A percentile compares a stretch with the other conserved stretches of the same genome.
Evolutionary conservation across 2,888 invertebrate species (phyloP).

Genomic region (Protodeltote pygarga): DNA sequence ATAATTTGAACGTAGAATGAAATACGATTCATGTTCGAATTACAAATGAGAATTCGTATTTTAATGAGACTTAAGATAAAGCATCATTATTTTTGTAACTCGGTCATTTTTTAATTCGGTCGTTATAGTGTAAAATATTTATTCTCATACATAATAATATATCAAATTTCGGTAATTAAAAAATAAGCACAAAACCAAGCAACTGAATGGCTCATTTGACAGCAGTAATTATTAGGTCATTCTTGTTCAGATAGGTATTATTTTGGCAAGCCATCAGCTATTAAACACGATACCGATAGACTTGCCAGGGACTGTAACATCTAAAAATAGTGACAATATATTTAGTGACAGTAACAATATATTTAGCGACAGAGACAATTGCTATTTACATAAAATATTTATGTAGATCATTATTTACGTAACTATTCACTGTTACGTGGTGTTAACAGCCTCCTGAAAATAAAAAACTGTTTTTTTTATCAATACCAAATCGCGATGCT

Average conservation of each 20-base stretch:
- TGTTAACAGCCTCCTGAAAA: background rate
- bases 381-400: constrained; percentile 22
- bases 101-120: too few relatives aligned
- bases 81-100: too few relatives aligned
- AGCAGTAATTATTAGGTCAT: constrained; percentile 44
- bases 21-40: too few relatives aligned
- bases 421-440: constrained; percentile 2
- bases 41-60: too few relatives aligned
- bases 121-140: too few relatives aligned
- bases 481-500: constrained; percentile 1
- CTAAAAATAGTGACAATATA: constrained; percentile 55
- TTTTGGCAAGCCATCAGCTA: constrained; percentile 64
- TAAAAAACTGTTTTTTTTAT: background rate
- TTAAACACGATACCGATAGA: constrained; percentile 44
- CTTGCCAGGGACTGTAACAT: constrained; percentile 55
- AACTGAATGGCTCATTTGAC: constrained; percentile 37
- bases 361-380: constrained; percentile 49
- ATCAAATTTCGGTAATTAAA: constrained; percentile 19
- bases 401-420: constrained; percentile 6
- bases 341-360: constrained; percentile 54
- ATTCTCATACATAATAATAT: constrained; percentile 1
- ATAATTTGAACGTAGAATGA: too few relatives aligned
- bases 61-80: too few relatives aligned
- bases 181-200: constrained; percentile 26
- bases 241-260: constrained; percentile 39